phyloP scores from a whole-genome alignment of 2,113 vertebrate species.

The Hypocryptadius cinnamomeus region DNA sequence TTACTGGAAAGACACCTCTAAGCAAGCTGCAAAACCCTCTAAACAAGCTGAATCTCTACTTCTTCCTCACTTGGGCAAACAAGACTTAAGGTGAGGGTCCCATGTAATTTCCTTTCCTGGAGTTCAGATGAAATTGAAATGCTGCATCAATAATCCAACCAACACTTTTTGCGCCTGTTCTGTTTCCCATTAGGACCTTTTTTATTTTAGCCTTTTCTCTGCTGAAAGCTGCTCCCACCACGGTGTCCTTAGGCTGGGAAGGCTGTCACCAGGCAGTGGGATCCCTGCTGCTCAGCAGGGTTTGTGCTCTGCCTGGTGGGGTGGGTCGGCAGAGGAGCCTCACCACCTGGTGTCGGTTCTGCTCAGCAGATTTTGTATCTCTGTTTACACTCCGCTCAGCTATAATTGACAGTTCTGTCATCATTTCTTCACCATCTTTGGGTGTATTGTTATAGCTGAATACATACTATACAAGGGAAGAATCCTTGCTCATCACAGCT shows the following conservation, averaged over 20 bases:
- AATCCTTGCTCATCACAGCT: constrained; percentile 62
- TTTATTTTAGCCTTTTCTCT: neutral
- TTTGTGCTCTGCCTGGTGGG: neutral
- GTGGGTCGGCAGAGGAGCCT: neutral
- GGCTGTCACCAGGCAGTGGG: neutral
- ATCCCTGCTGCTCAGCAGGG: neutral
- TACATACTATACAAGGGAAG: constrained; percentile 22
- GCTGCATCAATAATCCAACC: neutral
- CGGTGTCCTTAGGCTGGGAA: neutral
- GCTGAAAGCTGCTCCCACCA: neutral
- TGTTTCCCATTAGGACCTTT: neutral
- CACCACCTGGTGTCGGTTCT: constrained; percentile 21
- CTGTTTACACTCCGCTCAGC: constrained; percentile 57
- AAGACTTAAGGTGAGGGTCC: neutral
- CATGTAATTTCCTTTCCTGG: neutral
- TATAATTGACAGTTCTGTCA: constrained; percentile 68
- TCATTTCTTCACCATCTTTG: constrained; percentile 56
- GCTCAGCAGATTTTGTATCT: constrained; percentile 50
- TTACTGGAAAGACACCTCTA: neutral
- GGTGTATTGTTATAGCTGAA: constrained; percentile 64
- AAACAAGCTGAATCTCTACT: neutral
- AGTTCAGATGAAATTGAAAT: neutral
- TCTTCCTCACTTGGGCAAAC: neutral
- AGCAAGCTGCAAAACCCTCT: neutral
- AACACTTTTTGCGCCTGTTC: neutral